Percentiles rank a stretch among this genome's conserved stretches.
Conservation (phyloP, 2,888 invertebrate species). For the Drosophila tripunctata region DNA sequence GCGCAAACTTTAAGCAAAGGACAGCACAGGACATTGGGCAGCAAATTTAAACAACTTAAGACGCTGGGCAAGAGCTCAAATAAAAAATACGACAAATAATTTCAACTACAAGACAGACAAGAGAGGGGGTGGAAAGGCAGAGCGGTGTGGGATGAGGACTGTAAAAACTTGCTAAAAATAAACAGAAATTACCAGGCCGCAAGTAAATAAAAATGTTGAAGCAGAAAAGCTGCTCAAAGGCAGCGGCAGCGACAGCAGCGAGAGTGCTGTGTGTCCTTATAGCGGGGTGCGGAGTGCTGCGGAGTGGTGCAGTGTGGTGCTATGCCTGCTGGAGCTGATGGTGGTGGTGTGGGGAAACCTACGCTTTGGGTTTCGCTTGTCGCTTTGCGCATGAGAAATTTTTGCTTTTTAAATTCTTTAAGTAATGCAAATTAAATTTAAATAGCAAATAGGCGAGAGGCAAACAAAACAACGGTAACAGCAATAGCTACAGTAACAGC, state of each 20-base stretch:
- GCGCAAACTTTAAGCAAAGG: constrained; percentile 49
- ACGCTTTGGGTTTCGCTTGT: constrained; percentile 23
- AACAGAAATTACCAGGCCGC: constrained; percentile 73
- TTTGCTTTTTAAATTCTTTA: constrained; percentile 77
- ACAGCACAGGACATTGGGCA: constrained; percentile 27
- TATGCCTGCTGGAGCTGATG: no score
- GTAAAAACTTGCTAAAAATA: constrained; percentile 74
- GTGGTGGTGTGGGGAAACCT: constrained; percentile 11
- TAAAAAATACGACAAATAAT: constrained; percentile 9
- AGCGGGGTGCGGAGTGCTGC: background rate
- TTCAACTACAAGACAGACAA: constrained; percentile 62
- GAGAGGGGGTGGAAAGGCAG: background rate
- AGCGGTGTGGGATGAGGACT: background rate
- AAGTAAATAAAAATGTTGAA: constrained; percentile 77
- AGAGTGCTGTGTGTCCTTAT: constrained; percentile 1
- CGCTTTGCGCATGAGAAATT: constrained; percentile 71
- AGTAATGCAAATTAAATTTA: constrained; percentile 81
- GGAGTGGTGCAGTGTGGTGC: background rate
- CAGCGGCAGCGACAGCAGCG: background rate
- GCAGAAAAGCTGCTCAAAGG: constrained; percentile 74
- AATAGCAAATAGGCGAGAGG: constrained; percentile 76
- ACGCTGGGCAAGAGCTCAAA: background rate
- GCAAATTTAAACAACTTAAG: constrained; percentile 53
- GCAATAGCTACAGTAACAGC: constrained; percentile 1
- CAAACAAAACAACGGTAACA: constrained; percentile 50